Percentiles rank a stretch among this genome's conserved stretches.
Conservation (phyloP, 2,888 invertebrate genomes). For the Carpatolechia fugitivella region DNA sequence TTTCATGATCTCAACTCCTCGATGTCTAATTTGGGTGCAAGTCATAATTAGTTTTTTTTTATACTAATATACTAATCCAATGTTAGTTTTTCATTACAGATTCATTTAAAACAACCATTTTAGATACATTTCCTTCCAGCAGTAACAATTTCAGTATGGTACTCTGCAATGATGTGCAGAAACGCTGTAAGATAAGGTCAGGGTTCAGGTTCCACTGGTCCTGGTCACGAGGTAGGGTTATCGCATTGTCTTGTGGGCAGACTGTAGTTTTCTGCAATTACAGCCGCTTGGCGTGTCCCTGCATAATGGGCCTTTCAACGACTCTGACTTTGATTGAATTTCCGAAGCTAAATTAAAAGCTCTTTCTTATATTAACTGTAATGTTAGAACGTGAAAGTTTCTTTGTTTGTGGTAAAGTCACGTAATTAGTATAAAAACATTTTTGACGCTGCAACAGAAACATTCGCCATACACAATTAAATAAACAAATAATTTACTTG, state of each 20-base stretch:
- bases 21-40: no score
- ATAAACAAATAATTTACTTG: no score
- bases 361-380: slow-evolving; percentile 6
- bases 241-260: slow-evolving; percentile 63
- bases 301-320: slow-evolving; percentile 63
- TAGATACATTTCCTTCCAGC: no score
- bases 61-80: no score
- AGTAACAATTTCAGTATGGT: no score
- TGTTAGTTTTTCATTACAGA: no score
- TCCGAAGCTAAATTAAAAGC: slow-evolving; percentile 11
- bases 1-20: no score
- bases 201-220: slow-evolving; percentile 40
- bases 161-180: no score
- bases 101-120: no score
- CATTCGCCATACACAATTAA: no score
- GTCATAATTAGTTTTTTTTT: no score
- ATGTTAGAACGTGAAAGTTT: not conserved
- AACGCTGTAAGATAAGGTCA: no score
- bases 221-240: slow-evolving; percentile 47
- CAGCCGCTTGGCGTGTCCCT: slow-evolving; percentile 64
- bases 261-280: slow-evolving; percentile 76
- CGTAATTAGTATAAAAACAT: not conserved
- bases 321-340: slow-evolving; percentile 16
- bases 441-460: not conserved
- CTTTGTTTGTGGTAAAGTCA: slow-evolving; percentile 3